Conservation (phyloP, 2,113 vertebrate species). For the Turnix velox region DNA sequence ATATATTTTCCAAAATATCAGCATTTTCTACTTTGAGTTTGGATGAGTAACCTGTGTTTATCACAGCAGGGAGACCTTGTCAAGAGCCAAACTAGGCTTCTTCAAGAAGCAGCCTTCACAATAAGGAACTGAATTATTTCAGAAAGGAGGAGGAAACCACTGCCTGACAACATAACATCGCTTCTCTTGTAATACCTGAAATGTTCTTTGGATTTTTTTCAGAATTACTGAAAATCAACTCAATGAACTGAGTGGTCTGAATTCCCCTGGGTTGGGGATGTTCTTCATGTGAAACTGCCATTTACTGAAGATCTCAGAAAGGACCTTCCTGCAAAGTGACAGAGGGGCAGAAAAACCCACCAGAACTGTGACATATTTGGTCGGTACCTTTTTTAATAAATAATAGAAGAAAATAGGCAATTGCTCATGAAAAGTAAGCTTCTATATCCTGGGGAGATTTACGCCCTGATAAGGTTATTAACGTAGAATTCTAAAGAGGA, state of each 20-base stretch:
- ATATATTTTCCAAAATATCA: conserved; percentile 56
- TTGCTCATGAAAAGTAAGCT: background rate
- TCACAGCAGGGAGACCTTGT: conserved; percentile 28
- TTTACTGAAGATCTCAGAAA: background rate
- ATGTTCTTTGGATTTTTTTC: background rate
- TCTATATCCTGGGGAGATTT: background rate
- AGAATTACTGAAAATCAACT: background rate
- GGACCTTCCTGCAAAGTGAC: background rate
- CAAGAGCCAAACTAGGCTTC: background rate
- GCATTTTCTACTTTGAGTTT: conserved; percentile 57
- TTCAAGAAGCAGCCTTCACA: background rate
- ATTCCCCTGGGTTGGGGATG: rapidly evolving
- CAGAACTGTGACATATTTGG: background rate
- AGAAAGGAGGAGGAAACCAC: background rate
- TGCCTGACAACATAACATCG: background rate
- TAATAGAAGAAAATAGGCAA: background rate
- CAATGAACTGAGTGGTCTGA: background rate
- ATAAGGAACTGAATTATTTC: background rate
- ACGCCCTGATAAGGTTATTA: background rate
- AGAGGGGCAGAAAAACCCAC: rapidly evolving
- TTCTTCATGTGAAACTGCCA: background rate
- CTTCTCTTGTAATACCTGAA: background rate
- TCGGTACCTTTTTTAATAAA: background rate
- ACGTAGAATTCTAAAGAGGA: background rate
- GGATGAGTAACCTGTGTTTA: conserved; percentile 56